Evolutionary conservation across 2,797 vertebrate genomes (phyloP), one percentile per base, ranked within the genome.

Genomic region (Arremon aurantiirostris): DNA sequence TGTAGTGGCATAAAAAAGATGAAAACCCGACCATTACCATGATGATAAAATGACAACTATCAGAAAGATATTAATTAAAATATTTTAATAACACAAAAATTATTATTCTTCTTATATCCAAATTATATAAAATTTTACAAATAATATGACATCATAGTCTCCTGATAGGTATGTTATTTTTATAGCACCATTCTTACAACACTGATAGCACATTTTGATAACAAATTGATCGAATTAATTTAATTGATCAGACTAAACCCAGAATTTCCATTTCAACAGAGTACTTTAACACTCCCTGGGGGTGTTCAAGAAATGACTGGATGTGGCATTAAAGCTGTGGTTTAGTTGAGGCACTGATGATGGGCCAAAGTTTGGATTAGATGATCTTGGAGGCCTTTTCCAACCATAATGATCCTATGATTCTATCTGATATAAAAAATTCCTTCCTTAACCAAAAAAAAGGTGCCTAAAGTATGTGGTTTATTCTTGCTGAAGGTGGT

Each of bases 291-390:
- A 41, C 22, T 34, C 53, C 60, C 34, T 88, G 68, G 28, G 19
- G 49, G 35, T 15, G 41, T 3, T 61, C 35, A 35, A 6, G 46
- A 21, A 66, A 34, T 11, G 11, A 4, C 52, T 80, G 68, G 39
- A 14, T 0, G 0, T 57, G 24, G 23, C 34, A 57, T 46, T 12
- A 11, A 27, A 39, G 68, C n/a, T 80, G 76, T 34, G 60, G 11
- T 52, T 72, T 46, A 12, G 9, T 2, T 53, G 76, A 57, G 16
- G 32, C 41, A 35, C 24, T 44, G 59, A 1, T 44, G 20, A 22
- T 30, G 17, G 24, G 24, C 21, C 37, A 59, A 22, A 66, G 21
- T 21, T 16, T 53, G 60, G 39, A 23, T 44, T 72, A 0, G 0
- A 12, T 46, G 14, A 18, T 19, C 34, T 27, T 26, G 15, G 21